Evolutionary conservation across 2,888 invertebrate genomes (phyloP).

Genomic region (Caenorhabditis imperialis): DNA sequence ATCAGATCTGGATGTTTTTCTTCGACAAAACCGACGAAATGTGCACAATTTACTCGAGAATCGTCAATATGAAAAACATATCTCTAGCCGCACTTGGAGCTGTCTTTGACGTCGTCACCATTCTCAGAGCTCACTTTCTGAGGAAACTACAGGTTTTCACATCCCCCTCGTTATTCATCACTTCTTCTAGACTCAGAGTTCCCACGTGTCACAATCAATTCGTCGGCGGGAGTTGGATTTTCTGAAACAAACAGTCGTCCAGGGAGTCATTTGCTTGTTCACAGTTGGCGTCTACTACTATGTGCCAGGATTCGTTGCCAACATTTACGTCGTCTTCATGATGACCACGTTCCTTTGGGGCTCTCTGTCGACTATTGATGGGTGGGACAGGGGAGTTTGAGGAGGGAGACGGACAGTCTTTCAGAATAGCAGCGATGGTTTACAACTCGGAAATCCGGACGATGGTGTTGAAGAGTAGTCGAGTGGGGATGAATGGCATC

Average conservation of each 20-base stretch:
- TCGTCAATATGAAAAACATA: constrained; percentile 1
- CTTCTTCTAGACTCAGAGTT: no score
- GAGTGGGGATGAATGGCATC: no score
- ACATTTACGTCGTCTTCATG: not conserved
- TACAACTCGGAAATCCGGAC: constrained; percentile 1
- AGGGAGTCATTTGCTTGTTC: not conserved
- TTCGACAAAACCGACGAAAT: not conserved
- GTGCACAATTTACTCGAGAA: not conserved
- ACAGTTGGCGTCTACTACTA: not conserved
- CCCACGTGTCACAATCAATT: not conserved
- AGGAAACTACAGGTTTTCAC: no score
- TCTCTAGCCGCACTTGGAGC: not conserved
- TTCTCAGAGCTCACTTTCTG: not conserved
- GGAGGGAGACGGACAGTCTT: not conserved
- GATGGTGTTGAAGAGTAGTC: not conserved
- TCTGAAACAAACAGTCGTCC: constrained; percentile 4
- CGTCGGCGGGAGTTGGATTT: constrained; percentile 6
- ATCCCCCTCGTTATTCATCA: no score
- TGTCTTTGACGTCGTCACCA: not conserved
- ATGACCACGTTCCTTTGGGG: constrained; percentile 1
- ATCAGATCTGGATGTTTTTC: constrained; percentile 7
- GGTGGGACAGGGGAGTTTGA: not conserved
- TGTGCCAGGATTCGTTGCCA: not conserved
- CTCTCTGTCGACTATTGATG: not conserved
- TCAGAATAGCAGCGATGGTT: not conserved